Evolutionary conservation across 2,888 invertebrate species (phyloP).

Genomic region (Melolontha melolontha): DNA sequence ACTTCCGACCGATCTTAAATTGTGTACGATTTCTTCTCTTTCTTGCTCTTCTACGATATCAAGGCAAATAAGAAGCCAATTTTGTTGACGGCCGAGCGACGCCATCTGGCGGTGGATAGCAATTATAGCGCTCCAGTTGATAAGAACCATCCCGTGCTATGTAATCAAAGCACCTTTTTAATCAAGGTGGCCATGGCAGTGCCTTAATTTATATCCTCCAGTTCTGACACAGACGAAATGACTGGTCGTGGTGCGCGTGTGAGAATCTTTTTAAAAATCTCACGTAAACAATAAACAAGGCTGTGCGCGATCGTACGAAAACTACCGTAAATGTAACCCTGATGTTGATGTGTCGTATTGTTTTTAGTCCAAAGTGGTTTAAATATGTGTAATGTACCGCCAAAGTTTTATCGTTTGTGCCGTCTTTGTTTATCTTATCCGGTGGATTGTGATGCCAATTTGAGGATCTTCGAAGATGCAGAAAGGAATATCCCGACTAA

Average conservation of each 20-base stretch:
- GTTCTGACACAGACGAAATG: constrained; percentile 59
- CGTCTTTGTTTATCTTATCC: constrained; percentile 87
- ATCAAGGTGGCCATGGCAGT: constrained; percentile 65
- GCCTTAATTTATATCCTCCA: constrained; percentile 63
- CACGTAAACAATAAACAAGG: constrained; percentile 61
- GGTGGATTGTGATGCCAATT: constrained; percentile 77
- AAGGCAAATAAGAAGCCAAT: constrained; percentile 8
- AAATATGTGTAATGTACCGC: constrained; percentile 90
- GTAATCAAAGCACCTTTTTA: constrained; percentile 62
- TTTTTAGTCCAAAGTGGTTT: constrained; percentile 62
- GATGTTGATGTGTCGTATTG: constrained; percentile 59
- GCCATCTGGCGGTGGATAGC: constrained; percentile 19
- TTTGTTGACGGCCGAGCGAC: constrained; percentile 6
- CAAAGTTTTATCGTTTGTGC: constrained; percentile 93
- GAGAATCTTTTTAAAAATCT: constrained; percentile 54
- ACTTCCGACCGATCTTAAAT: not conserved
- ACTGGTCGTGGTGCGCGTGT: constrained; percentile 54
- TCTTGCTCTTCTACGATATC: not conserved
- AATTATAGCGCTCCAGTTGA: too few relatives aligned
- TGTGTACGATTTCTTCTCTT: not conserved
- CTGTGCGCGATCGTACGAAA: constrained; percentile 57
- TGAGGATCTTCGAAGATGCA: constrained; percentile 71
- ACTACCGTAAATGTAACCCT: constrained; percentile 56
- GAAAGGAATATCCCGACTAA: constrained; percentile 69
- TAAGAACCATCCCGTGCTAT: constrained; percentile 43